Conservation (phyloP, 2,113 vertebrate species). For the Piaya cayana region DNA sequence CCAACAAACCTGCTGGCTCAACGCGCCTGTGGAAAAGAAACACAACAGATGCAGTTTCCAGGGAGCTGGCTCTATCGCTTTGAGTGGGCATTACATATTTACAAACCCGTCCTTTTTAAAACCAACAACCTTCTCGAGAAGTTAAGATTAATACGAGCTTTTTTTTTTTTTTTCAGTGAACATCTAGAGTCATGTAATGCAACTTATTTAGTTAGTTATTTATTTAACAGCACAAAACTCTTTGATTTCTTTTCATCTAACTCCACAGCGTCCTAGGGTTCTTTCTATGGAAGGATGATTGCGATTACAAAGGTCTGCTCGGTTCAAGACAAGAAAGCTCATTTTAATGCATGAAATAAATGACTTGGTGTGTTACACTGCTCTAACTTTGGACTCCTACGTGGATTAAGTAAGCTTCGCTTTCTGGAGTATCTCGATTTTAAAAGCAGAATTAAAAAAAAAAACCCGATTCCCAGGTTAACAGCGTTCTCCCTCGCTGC, state of each 20-base stretch:
- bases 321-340: slow-evolving; percentile 59
- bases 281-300: slow-evolving; percentile 47
- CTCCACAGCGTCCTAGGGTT: slow-evolving; percentile 46
- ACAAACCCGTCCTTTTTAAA: slow-evolving; percentile 64
- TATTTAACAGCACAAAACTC: slow-evolving; percentile 25
- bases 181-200: slow-evolving; percentile 59
- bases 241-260: slow-evolving; percentile 28
- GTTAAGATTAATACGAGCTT: slow-evolving; percentile 60
- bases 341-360: slow-evolving; percentile 57
- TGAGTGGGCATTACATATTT: slow-evolving; percentile 69
- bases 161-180: slow-evolving; percentile 20
- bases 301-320: slow-evolving; percentile 44
- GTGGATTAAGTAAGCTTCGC: slow-evolving; percentile 53
- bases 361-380: slow-evolving; percentile 4
- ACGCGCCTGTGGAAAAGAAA: slow-evolving; percentile 56
- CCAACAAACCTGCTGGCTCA: slow-evolving; percentile 53
- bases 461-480: slow-evolving; percentile 22
- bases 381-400: slow-evolving; percentile 22
- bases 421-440: slow-evolving; percentile 18
- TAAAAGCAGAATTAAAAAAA: slow-evolving; percentile 59
- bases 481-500: slow-evolving; percentile 30
- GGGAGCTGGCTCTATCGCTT: slow-evolving; percentile 67
- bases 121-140: slow-evolving; percentile 54
- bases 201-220: not conserved
- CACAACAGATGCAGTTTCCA: slow-evolving; percentile 50